Conservation (phyloP, 2,113 vertebrate species). For the Nothobranchius furzeri region DNA sequence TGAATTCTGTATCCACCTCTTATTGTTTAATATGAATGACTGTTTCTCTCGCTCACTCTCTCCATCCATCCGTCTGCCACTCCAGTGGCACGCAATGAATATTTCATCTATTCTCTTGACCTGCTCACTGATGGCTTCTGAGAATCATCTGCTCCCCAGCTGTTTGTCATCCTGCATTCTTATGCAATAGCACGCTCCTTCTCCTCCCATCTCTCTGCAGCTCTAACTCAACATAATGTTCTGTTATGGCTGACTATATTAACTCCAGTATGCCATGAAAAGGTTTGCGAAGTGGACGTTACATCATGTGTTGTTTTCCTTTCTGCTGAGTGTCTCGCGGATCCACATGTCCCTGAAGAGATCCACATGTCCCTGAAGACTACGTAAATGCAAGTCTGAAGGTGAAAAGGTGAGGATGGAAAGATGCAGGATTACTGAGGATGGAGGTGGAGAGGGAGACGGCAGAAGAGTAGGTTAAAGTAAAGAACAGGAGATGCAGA, state of each 20-base stretch:
- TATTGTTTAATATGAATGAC: constrained; percentile 10
- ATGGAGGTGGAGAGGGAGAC: not conserved
- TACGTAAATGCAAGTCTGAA: constrained; percentile 12
- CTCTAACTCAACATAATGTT: constrained; percentile 20
- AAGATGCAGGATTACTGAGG: not conserved
- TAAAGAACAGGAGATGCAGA: not conserved
- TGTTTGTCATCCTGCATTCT: constrained; percentile 58
- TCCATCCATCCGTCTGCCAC: constrained; percentile 29
- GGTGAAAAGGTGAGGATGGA: not conserved
- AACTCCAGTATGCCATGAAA: not conserved
- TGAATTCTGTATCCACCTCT: not conserved
- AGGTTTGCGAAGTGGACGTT: not conserved
- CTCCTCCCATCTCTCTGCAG: constrained; percentile 17
- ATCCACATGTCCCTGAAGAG: constrained; percentile 10
- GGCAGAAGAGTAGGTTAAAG: not conserved
- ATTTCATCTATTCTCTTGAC: constrained; percentile 62
- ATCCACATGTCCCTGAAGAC: constrained; percentile 1
- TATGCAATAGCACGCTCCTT: constrained; percentile 44
- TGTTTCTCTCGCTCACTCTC: constrained; percentile 20
- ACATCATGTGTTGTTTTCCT: constrained; percentile 20
- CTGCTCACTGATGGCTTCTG: constrained; percentile 54
- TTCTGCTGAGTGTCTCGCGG: constrained; percentile 2
- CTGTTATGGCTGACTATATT: constrained; percentile 11
- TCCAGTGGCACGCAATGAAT: constrained; percentile 61
- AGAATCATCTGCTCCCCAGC: constrained; percentile 64